These are phyloP conservation scores for Steromphala cineraria DNA, from an alignment of 2,888 invertebrate genomes.

Conservation along the genomic window DNA sequence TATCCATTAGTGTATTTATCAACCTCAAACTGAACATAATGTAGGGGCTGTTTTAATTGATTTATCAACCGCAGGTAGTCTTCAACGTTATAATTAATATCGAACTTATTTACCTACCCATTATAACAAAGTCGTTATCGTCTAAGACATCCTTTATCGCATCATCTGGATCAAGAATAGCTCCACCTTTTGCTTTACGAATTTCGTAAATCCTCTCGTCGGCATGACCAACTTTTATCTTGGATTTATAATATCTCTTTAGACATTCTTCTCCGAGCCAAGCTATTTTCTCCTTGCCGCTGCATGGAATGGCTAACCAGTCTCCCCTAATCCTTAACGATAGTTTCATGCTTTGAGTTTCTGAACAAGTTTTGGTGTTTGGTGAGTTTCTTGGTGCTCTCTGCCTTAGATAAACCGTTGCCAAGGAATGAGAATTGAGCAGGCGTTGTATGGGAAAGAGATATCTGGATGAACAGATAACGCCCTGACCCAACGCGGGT, in stretches of 20 bases:
- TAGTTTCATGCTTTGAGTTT: conserved; percentile 77
- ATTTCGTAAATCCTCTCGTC: conserved; percentile 76
- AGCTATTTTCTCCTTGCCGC: conserved; percentile 75
- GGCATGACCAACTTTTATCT: conserved; percentile 58
- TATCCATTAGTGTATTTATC: no score
- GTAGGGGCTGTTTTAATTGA: no score
- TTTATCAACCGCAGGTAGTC: no score
- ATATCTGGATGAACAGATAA: no score
- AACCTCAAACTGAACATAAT: no score
- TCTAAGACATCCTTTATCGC: conserved; percentile 78
- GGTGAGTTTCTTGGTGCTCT: no score
- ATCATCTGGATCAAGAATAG: conserved; percentile 80
- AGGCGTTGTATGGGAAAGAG: no score
- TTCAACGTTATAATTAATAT: no score
- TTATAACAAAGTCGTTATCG: conserved; percentile 80
- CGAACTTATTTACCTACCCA: conserved; percentile 76
- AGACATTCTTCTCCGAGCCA: conserved; percentile 79
- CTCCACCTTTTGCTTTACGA: conserved; percentile 79
- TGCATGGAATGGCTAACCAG: conserved; percentile 80
- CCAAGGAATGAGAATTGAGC: no score
- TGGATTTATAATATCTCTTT: conserved; percentile 76
- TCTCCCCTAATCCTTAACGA: conserved; percentile 79
- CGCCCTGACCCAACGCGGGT: no score
- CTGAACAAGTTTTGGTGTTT: no score
- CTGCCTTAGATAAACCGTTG: no score